Conservation (phyloP, 2,888 invertebrate species). For the Ariolimax columbianus region DNA sequence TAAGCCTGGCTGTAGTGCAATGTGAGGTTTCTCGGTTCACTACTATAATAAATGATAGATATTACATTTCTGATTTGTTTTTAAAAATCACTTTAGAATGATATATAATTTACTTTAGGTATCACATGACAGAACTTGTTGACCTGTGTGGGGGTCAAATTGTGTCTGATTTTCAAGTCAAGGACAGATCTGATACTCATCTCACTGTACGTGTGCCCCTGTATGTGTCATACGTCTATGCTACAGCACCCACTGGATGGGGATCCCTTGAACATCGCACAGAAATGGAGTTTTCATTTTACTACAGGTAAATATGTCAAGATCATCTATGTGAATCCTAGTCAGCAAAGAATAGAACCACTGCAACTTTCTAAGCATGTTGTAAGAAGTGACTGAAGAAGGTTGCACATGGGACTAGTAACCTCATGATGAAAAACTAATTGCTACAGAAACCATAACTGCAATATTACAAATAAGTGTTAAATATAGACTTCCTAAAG, state of each 20-base stretch:
- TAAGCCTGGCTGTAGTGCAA: too few species aligned
- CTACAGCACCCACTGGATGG: slow-evolving; percentile 78
- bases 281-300: slow-evolving; percentile 79
- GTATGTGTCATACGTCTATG: slow-evolving; percentile 78
- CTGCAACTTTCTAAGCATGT: too few species aligned
- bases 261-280: slow-evolving; percentile 79
- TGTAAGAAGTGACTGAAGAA: too few species aligned
- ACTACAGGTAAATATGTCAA: slow-evolving; percentile 52
- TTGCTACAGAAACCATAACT: too few species aligned
- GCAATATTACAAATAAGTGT: too few species aligned
- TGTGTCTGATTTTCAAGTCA: slow-evolving; percentile 76
- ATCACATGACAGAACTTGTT: slow-evolving; percentile 78
- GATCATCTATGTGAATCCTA: neutral
- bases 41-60: too few species aligned
- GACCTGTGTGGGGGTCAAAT: slow-evolving; percentile 79
- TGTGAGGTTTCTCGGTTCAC: too few species aligned
- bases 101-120: slow-evolving; percentile 54
- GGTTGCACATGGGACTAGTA: too few species aligned
- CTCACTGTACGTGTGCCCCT: slow-evolving; percentile 78
- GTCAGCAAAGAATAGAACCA: neutral
- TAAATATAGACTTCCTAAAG: too few species aligned
- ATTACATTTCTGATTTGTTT: too few species aligned
- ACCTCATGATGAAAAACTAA: too few species aligned
- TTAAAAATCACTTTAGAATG: too few species aligned
- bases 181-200: slow-evolving; percentile 74